These are phyloP conservation scores for Mixornis gularis DNA, from an alignment of 2,113 vertebrate species.

Conservation along the genomic window DNA sequence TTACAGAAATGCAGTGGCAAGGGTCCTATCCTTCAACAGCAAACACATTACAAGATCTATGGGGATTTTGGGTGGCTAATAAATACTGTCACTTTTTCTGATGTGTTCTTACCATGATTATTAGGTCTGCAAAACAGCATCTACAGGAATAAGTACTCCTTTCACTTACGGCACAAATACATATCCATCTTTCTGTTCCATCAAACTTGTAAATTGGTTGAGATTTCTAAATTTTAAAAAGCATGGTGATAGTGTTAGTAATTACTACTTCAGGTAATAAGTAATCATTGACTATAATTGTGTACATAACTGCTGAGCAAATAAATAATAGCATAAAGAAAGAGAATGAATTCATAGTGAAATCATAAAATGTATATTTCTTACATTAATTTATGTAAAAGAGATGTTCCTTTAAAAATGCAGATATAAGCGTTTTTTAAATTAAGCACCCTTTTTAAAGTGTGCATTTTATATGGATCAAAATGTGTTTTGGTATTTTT, in stretches of 20 bases:
- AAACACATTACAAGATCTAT: not conserved
- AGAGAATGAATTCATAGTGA: not conserved
- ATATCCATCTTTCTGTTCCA: not conserved
- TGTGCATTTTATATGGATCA: slow-evolving; percentile 10
- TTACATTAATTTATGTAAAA: not conserved
- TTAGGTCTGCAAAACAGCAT: not conserved
- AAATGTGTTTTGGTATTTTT: slow-evolving; percentile 54
- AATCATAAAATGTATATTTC: not conserved
- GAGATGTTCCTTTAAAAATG: not conserved
- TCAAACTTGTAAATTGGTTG: not conserved
- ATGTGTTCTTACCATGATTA: not conserved
- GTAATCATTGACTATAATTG: not conserved
- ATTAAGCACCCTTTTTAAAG: slow-evolving; percentile 21
- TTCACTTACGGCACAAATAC: not conserved
- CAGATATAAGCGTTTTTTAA: slow-evolving; percentile 33
- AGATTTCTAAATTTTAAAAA: not conserved
- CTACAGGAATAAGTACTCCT: not conserved
- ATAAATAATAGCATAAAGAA: not conserved
- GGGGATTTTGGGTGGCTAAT: not conserved
- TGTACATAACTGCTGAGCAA: not conserved
- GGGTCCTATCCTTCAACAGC: not conserved
- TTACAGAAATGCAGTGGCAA: not conserved
- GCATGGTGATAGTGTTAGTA: not conserved
- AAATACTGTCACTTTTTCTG: not conserved
- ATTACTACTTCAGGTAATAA: not conserved